A percentile compares a stretch with the other conserved stretches of the same genome.
Conservation (phyloP, 2,113 vertebrate species). For the sheep (Ovis aries) region ARS-UI_Ramb_v3.0 NC_056058.1:104192501-104193000, state of each 20-base stretch:
- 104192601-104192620: slow-evolving; percentile 46
- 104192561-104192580: slow-evolving; percentile 1
- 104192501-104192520: slow-evolving; percentile 50
- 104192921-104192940: neutral
- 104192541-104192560: neutral
- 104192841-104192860: slow-evolving; percentile 42
- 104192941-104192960: neutral
- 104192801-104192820: slow-evolving; percentile 13
- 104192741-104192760: slow-evolving; percentile 51
- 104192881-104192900: slow-evolving; percentile 18
- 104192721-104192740: slow-evolving; percentile 42
- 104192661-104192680: slow-evolving; percentile 67
- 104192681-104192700: slow-evolving; percentile 55
- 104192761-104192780: slow-evolving; percentile 48
- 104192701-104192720: slow-evolving; percentile 51
- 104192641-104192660: slow-evolving; percentile 18
- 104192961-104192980: neutral
- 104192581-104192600: neutral
- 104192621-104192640: slow-evolving; percentile 58
- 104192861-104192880: slow-evolving; percentile 25
- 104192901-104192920: neutral
- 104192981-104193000: neutral
- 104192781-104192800: slow-evolving; percentile 34
- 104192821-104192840: slow-evolving; percentile 9
- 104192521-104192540: slow-evolving; percentile 40